Base-by-base conservation (phyloP, 2,113 vertebrate genomes). In the Hylia prasina region DNA sequence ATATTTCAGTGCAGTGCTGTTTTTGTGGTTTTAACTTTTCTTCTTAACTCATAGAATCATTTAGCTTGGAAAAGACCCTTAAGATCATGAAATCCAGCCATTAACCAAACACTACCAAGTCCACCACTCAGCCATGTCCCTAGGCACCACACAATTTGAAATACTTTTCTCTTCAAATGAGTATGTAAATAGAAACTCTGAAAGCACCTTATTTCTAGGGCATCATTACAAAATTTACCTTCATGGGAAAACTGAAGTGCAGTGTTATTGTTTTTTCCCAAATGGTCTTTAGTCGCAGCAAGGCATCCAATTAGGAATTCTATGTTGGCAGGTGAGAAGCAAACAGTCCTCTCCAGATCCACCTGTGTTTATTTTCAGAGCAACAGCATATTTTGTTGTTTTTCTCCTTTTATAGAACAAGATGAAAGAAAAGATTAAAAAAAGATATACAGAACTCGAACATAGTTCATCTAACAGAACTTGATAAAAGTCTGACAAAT, bases 221-320 rank as follows among this genome's bases (percentile, higher is more conserved):
- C 39, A 58, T 82, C 37, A 57, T 31, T 89, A 69, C 51, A 83
- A 95, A 93, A 92, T 81, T 58, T 71, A 56, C 25, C 51, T 92
- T 91, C 14, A 71, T 50, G 56, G 33, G 80, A 75, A 87, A 92
- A 72, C 66, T 65, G 87, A 95, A 93, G n/a, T 80, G 45, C 23
- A 68, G 20, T 89, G 15, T 39, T 44, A 35, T 15, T 64, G 27
- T 51, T 93, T 81, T 86, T 65, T 50, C 63, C 37, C 70, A 85
- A 94, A 80, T 66, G 64, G 48, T 53, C 84, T 81, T 94, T 94
- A 89, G 39, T 95, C 8, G 0, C 30, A 48, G 39, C 45, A 66
- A 77, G 94, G 77, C 23, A 30, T 84, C 79, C 87, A 95, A 86
- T 93, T 96, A 95, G 72, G 57, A 78, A 90, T 78, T 92, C 56